Evolutionary conservation across 2,797 vertebrate genomes (phyloP), one percentile per base, ranked within the genome.

Genomic region (Acipenser transmontanus): DNA sequence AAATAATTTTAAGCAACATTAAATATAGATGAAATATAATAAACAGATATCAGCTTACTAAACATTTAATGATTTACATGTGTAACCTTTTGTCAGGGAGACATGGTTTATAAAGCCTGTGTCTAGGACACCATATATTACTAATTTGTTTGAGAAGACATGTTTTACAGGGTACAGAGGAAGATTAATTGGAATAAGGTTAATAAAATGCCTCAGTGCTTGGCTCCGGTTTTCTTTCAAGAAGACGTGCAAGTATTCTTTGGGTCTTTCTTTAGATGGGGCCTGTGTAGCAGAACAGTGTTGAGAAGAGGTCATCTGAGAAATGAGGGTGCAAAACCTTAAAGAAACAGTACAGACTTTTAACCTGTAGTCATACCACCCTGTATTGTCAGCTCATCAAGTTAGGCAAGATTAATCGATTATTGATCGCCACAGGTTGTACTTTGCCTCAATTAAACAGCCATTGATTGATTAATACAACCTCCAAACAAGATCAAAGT

Each of bases 41-140:
- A 76, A 78, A 81, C 78, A 77, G 68, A 72, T 68, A 65, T 74
- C 76, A 65, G 71, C 73, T 73, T 73, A 67, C 81, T 54, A 62
- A 62, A 50, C 60, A 77, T 71, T 70, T 76, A 73, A 76, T 82
- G 78, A 79, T 77, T 81, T 78, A 80, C 59, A 67, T 59, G 60
- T 67, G 71, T 69, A 74, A 79, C 84, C 75, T 82, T 34, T 82
- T 81, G 75, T 80, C 74, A 75, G 76, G 78, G 77, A 74, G 69
- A 74, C 73, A 72, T 70, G 70, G 76, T 77, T 76, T 72, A 81
- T 79, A 76, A 70, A 71, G 69, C 57, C 50, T 51, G 69, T 54
- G 17, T 49, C 51, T 47, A 50, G 60, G 56, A 47, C 65, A 34
- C 64, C 50, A 61, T 66, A 63, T 52, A 68, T 73, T 72, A 78